These are phyloP conservation scores for Chrysoperla carnea DNA, from an alignment of 1,140 invertebrate genomes.

Conservation along the genomic window DNA sequence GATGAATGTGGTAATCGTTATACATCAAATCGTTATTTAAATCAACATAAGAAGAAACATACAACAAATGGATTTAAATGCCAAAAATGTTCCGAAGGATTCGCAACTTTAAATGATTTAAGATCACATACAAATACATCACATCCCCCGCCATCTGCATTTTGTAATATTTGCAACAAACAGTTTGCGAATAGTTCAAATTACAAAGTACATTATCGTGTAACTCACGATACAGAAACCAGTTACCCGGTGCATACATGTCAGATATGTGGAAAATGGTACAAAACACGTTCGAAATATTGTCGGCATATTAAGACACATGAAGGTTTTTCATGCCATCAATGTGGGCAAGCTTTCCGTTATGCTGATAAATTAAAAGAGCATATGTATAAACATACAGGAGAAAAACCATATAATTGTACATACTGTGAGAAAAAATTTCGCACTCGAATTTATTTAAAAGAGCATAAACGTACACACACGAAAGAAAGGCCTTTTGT, in stretches of 20 bases:
- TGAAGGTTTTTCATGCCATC: not conserved
- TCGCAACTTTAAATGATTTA: no score
- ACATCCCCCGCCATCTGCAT: no score
- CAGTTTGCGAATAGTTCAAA: slow-evolving; percentile 35
- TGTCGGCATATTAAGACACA: not conserved
- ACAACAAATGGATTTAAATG: no score
- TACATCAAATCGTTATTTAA: no score
- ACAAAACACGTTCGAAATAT: no score
- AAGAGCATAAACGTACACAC: slow-evolving; percentile 48
- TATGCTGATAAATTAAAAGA: not conserved
- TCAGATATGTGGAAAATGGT: no score
- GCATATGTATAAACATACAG: slow-evolving; percentile 21
- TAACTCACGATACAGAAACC: not conserved
- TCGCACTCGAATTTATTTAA: slow-evolving; percentile 17
- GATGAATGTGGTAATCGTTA: no score
- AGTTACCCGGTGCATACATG: slow-evolving; percentile 15
- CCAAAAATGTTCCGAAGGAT: no score
- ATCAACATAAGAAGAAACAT: no score
- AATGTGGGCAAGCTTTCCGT: slow-evolving; percentile 1
- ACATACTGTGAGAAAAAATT: slow-evolving; percentile 9
- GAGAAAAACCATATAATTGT: slow-evolving; percentile 14
- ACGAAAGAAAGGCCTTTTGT: slow-evolving; percentile 26
- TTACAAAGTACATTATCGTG: not conserved
- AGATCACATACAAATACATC: no score
- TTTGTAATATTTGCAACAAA: slow-evolving; percentile 19